A percentile compares a stretch with the other conserved stretches of the same genome.
These are phyloP conservation scores for Lacerta agilis DNA, from an alignment of 2,797 vertebrate genomes.

Conservation along the genomic window DNA sequence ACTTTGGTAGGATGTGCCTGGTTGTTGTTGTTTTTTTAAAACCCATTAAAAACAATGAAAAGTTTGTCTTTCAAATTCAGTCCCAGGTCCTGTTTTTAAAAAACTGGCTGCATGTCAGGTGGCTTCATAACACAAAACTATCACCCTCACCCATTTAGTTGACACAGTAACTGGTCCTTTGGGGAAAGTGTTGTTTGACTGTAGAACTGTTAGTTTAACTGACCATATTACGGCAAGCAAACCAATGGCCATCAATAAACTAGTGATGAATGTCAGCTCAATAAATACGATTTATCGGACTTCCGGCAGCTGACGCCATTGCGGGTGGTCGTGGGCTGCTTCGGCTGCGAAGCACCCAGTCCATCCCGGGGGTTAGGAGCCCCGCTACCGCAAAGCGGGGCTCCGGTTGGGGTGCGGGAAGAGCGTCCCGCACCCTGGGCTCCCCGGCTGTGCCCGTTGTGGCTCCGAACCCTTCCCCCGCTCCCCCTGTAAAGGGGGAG, in stretches of 20 bases:
- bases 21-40: no score
- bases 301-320: no score
- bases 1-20: no score
- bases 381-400: no score
- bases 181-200: constrained; percentile 14
- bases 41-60: no score
- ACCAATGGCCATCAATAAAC: constrained; percentile 21
- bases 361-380: no score
- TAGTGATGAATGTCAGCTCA: constrained; percentile 8
- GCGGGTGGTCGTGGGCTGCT: no score
- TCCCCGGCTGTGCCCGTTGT: neutral
- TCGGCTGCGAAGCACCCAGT: no score
- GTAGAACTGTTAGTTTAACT: constrained; percentile 25
- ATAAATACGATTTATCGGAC: neutral
- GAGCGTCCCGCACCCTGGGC: no score
- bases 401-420: no score
- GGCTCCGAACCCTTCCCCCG: no score
- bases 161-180: constrained; percentile 41
- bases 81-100: neutral
- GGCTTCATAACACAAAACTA: constrained; percentile 14
- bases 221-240: constrained; percentile 36
- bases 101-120: constrained; percentile 33
- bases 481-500: no score
- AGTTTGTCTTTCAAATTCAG: neutral
- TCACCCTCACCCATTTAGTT: constrained; percentile 31